A percentile compares a stretch with the other conserved stretches of the same genome.
Conservation (phyloP, 2,797 vertebrate genomes). For the Enteromius afrohamiltoni region DNA sequence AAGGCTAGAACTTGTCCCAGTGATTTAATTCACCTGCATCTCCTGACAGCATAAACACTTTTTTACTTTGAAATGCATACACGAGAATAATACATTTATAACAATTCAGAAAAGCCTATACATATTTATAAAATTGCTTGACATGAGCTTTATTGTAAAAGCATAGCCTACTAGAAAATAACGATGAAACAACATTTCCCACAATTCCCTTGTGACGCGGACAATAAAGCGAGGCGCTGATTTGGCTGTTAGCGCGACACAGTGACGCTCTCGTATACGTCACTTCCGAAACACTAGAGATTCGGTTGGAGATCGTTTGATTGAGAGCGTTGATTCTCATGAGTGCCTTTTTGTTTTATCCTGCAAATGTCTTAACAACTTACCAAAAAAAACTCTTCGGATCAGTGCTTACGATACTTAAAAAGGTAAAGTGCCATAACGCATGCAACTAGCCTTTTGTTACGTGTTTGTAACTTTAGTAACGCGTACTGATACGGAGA, state of each 20-base stretch:
- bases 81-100: not conserved
- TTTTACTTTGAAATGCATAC: not conserved
- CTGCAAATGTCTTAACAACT: not conserved
- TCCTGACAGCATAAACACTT: not conserved
- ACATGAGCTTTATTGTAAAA: not conserved
- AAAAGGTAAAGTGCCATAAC: constrained; percentile 7
- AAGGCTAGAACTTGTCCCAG: not conserved
- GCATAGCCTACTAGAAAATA: not conserved
- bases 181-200: constrained; percentile 69
- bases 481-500: not conserved
- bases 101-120: not conserved
- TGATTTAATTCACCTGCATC: not conserved
- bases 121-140: not conserved
- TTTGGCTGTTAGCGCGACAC: constrained; percentile 61
- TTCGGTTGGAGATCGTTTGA: not conserved
- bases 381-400: not conserved
- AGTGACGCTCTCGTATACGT: not conserved
- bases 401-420: not conserved
- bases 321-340: not conserved
- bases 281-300: constrained; percentile 12
- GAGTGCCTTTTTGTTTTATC: not conserved
- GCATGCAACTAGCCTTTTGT: not conserved
- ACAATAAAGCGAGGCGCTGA: constrained; percentile 45
- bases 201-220: constrained; percentile 15
- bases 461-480: constrained; percentile 4